A percentile compares a stretch with the other conserved stretches of the same genome.
Evolutionary conservation across 1,140 invertebrate genomes (phyloP).

Genomic region (Drosophila sturtevanti): DNA sequence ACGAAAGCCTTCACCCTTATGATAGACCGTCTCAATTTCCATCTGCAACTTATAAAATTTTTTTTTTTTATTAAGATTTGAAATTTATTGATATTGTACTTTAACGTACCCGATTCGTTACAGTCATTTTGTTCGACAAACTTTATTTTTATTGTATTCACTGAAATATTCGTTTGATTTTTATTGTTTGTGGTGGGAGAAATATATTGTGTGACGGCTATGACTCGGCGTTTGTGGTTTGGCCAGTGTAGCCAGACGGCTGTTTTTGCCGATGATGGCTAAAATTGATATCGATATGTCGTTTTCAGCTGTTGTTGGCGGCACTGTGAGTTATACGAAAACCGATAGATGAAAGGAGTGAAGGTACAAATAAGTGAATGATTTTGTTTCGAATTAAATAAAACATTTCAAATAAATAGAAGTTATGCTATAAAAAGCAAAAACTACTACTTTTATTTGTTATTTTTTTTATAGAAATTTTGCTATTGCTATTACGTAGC

Average conservation of each 20-base stretch:
- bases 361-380: not conserved
- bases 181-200: not conserved
- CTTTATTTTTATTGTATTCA: slow-evolving; percentile 3
- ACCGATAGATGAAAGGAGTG: not conserved
- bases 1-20: slow-evolving; percentile 92
- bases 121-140: slow-evolving; percentile 57
- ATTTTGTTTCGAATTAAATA: not conserved
- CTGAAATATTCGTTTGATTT: not conserved
- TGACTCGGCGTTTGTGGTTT: slow-evolving; percentile 6
- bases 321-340: not conserved
- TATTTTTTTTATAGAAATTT: too few relatives aligned
- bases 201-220: slow-evolving; percentile 4
- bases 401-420: not conserved
- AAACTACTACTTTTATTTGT: not conserved
- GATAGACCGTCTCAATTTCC: slow-evolving; percentile 89
- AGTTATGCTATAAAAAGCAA: not conserved
- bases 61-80: not conserved
- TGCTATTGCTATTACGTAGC: too few relatives aligned
- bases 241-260: not conserved
- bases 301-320: not conserved
- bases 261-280: not conserved
- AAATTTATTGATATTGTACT: too few relatives aligned
- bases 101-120: slow-evolving; percentile 68
- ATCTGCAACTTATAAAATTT: slow-evolving; percentile 85
- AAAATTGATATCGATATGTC: not conserved